A percentile compares a stretch with the other conserved stretches of the same genome.
These are phyloP conservation scores for Entomobrya proxima DNA, from an alignment of 2,888 invertebrate genomes.

Conservation along the genomic window DNA sequence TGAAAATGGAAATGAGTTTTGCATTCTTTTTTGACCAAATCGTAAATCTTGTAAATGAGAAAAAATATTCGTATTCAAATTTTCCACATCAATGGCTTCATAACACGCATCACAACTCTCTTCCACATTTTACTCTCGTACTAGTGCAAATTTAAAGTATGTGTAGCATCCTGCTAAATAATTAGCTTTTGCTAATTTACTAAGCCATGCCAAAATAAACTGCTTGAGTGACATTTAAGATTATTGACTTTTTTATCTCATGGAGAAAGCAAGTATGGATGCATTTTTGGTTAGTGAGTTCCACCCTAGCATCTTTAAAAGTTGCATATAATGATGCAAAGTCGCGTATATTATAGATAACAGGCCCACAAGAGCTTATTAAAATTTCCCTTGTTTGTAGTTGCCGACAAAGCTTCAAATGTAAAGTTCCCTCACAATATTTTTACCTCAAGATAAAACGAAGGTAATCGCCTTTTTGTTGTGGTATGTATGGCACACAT, in stretches of 20 bases:
- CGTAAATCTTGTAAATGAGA: conserved; percentile 13
- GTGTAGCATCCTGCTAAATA: no score
- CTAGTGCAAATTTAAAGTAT: background rate
- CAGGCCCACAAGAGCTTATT: no score
- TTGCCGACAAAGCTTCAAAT: background rate
- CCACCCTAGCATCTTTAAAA: no score
- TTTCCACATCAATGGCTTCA: conserved; percentile 29
- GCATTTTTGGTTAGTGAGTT: no score
- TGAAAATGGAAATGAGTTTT: background rate
- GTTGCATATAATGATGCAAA: background rate
- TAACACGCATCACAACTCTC: conserved; percentile 3
- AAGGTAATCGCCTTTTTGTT: background rate
- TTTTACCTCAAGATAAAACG: background rate
- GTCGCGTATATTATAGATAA: no score
- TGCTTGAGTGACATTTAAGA: no score
- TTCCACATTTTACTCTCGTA: background rate
- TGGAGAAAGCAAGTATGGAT: no score
- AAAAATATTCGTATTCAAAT: conserved; percentile 6
- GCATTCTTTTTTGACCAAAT: background rate
- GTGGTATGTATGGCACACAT: background rate
- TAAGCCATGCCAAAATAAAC: no score
- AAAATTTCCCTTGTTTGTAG: conserved; percentile 12
- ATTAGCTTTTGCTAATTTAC: no score
- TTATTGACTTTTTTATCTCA: no score
- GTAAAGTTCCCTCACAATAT: background rate